These are phyloP conservation scores for Timandra comae DNA, from an alignment of 2,888 invertebrate genomes.

Conservation along the genomic window DNA sequence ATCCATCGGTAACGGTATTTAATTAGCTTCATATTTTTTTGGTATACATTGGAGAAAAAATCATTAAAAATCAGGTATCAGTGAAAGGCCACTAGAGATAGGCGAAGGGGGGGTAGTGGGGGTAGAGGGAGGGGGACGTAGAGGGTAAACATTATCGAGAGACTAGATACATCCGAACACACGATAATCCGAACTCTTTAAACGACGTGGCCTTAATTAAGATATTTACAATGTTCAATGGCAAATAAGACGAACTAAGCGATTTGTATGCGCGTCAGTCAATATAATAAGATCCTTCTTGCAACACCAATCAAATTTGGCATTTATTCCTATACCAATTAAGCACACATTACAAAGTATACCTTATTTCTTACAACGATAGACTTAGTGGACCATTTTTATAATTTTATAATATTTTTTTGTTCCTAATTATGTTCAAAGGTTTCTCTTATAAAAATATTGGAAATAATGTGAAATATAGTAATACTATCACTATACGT, in stretches of 20 bases:
- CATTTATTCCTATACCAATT: conserved; percentile 45
- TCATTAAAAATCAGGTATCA: conserved; percentile 67
- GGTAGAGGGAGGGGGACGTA: conserved; percentile 10
- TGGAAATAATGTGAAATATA: conserved; percentile 22
- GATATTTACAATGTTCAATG: conserved; percentile 66
- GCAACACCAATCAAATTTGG: conserved; percentile 61
- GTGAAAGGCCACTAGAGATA: conserved; percentile 26
- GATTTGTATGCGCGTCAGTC: conserved; percentile 53
- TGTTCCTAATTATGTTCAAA: conserved; percentile 63
- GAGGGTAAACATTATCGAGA: conserved; percentile 14
- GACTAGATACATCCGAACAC: conserved; percentile 65
- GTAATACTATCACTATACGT: conserved; percentile 1
- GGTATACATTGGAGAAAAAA: conserved; percentile 72
- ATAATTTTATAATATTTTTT: conserved; percentile 35
- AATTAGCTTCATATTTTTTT: conserved; percentile 70
- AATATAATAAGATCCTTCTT: conserved; percentile 52
- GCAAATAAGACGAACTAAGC: conserved; percentile 40
- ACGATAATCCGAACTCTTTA: conserved; percentile 23
- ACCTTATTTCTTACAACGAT: conserved; percentile 54
- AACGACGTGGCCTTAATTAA: conserved; percentile 25
- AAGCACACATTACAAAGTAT: conserved; percentile 46
- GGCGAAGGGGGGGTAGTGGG: conserved; percentile 12
- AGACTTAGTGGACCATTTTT: conserved; percentile 70
- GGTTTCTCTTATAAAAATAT: conserved; percentile 29
- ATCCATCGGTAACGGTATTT: conserved; percentile 75